Conservation (phyloP, 2,888 invertebrate species). For the Cephus rjabovi region DNA sequence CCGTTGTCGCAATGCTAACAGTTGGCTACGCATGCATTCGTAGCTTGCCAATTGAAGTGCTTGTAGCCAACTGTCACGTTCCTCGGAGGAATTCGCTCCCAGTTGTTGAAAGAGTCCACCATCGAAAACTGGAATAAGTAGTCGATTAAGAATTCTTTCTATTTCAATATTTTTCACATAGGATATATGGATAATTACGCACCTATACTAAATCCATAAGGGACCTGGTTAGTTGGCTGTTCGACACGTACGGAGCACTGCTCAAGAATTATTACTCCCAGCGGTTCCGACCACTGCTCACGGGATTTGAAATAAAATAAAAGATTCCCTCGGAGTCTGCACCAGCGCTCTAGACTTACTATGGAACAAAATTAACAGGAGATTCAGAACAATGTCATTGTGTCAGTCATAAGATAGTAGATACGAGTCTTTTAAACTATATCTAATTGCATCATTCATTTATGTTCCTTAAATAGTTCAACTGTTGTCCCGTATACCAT, state of each 20-base stretch:
- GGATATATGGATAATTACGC: conserved; percentile 44
- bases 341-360: conserved; percentile 89
- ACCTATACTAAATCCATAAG: conserved; percentile 87
- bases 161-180: conserved; percentile 13
- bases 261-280: conserved; percentile 89
- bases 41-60: conserved; percentile 87
- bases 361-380: conserved; percentile 46
- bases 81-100: conserved; percentile 82
- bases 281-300: conserved; percentile 88
- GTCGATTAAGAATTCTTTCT: conserved; percentile 10
- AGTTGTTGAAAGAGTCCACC: conserved; percentile 86
- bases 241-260: conserved; percentile 84
- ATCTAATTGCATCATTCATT: neutral
- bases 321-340: conserved; percentile 90
- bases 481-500: neutral
- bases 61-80: conserved; percentile 88
- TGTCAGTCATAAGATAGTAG: conserved; percentile 9
- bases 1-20: conserved; percentile 74
- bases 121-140: conserved; percentile 76
- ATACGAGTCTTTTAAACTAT: conserved; percentile 3
- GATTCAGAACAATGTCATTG: conserved; percentile 10
- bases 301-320: conserved; percentile 93
- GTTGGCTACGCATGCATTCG: conserved; percentile 81
- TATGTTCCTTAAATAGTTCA: neutral
- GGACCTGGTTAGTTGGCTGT: conserved; percentile 76